Evolutionary conservation across 2,888 invertebrate genomes (phyloP).

Genomic region (Gortyna flavago): DNA sequence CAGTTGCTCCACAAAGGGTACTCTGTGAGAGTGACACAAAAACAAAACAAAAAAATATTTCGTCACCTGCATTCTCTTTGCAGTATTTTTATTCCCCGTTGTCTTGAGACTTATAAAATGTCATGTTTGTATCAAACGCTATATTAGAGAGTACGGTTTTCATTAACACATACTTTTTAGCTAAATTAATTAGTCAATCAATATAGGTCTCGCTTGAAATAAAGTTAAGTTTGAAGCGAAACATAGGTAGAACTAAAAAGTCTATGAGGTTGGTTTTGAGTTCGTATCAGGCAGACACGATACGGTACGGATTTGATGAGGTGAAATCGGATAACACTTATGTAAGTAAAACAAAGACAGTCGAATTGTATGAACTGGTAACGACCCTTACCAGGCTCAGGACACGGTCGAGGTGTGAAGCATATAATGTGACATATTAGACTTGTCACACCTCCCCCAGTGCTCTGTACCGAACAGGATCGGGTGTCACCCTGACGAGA

Average conservation of each 20-base stretch:
- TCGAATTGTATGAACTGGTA: constrained; percentile 25
- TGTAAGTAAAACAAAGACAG: neutral
- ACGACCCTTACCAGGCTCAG: constrained; percentile 12
- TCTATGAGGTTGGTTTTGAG: neutral
- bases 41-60: constrained; percentile 8
- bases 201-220: neutral
- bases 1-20: constrained; percentile 13
- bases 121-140: neutral
- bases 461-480: constrained; percentile 9
- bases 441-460: constrained; percentile 52
- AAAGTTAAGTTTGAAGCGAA: neutral
- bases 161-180: neutral
- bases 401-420: constrained; percentile 64
- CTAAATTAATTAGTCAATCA: too few species aligned
- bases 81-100: neutral
- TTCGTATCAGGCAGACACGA: neutral
- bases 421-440: constrained; percentile 60
- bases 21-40: constrained; percentile 4
- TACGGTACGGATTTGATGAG: neutral
- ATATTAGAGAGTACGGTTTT: neutral
- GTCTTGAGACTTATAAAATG: neutral
- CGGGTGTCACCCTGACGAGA: constrained; percentile 46
- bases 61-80: neutral
- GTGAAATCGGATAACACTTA: neutral
- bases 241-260: neutral